These are phyloP conservation scores for Plestiodon gilberti DNA, from an alignment of 2,113 vertebrate species.

Conservation along the genomic window DNA sequence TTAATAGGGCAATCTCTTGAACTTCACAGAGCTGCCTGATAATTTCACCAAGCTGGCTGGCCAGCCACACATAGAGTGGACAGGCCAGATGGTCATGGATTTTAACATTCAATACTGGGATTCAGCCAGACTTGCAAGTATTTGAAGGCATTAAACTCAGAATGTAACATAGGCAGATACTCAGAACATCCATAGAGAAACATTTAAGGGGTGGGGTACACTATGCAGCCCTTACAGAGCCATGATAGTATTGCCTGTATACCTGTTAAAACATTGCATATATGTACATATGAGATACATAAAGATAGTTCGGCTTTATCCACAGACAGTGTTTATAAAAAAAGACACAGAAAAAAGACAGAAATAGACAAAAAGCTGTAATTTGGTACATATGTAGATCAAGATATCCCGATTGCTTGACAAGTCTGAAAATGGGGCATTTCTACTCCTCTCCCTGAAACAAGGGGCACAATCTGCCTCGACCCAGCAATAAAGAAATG, in stretches of 20 bases:
- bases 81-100: constrained; percentile 16
- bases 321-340: neutral
- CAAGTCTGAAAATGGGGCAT: neutral
- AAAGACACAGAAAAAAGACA: too few relatives aligned
- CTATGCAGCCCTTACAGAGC: neutral
- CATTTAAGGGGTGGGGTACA: neutral
- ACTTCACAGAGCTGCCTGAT: constrained; percentile 33
- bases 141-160: neutral
- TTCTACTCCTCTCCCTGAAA: neutral
- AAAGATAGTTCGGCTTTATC: neutral
- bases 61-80: neutral
- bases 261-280: neutral
- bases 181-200: neutral
- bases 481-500: neutral
- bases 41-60: neutral
- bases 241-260: neutral
- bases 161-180: neutral
- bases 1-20: constrained; percentile 60
- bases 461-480: neutral
- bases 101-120: neutral
- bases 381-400: neutral
- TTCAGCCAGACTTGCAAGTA: rapidly evolving
- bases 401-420: neutral
- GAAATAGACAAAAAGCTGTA: neutral
- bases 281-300: neutral